Conservation (phyloP, 2,888 invertebrate genomes). For the Eretmocerus hayati region DNA sequence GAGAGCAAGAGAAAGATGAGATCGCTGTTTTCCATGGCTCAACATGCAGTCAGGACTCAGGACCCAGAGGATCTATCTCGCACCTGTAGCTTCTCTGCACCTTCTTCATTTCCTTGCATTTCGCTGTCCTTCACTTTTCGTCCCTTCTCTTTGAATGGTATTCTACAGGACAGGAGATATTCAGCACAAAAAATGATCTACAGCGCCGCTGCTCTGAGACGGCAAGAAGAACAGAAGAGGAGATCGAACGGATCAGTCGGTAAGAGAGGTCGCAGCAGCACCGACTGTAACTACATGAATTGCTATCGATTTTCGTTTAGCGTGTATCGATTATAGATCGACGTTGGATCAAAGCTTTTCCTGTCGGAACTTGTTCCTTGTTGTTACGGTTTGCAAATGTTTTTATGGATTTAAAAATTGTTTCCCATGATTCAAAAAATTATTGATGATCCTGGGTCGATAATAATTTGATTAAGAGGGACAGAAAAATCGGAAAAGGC, state of each 20-base stretch:
- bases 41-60: neutral
- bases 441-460: no score
- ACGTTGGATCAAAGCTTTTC: neutral
- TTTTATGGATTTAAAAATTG: no score
- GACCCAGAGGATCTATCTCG: neutral
- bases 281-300: conserved; percentile 6
- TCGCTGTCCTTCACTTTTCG: neutral
- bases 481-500: no score
- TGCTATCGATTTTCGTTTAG: neutral
- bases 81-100: neutral
- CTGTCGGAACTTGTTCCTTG: no score
- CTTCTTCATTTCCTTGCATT: conserved; percentile 1
- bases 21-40: conserved; percentile 14
- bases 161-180: conserved; percentile 6
- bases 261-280: conserved; percentile 9
- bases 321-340: conserved; percentile 5
- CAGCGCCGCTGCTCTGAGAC: conserved; percentile 13
- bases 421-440: no score
- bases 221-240: no score
- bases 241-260: neutral
- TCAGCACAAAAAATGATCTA: neutral
- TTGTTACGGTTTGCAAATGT: no score
- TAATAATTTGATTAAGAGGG: no score
- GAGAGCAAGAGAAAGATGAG: conserved; percentile 3
- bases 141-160: neutral